Base-by-base conservation (phyloP, 2,797 vertebrate species). In the Euphonia xanthogaster region DNA sequence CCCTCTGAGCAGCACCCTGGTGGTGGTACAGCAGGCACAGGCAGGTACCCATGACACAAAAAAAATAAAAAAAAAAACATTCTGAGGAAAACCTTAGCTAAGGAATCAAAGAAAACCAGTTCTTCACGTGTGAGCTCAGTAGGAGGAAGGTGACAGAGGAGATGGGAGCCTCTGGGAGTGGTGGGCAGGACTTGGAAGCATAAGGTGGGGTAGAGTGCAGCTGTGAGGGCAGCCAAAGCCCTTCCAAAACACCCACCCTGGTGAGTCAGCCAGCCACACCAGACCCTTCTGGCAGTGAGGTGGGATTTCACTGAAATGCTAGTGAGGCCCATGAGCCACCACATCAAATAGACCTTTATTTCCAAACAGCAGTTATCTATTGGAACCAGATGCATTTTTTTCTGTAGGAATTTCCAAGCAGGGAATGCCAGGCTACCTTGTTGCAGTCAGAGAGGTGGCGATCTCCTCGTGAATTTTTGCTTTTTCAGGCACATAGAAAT, bases 1-100 rank as follows among this genome's bases (percentile, higher is more conserved):
- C 31, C 27, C 53, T 88, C 63, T 0, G 0, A 86, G 65, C 6
- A 1, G 39, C 8, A 24, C 18, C 45, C 35, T 0, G 2, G 1
- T 0, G 2, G 21, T 3, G 7, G 12, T 10, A 11, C 0, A 2
- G 18, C 3, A 2, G 15, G 8, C 6, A 1, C 4, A 6, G 21
- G 10, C 14, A 24, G 2, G 39, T 53, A 31, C 24, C 39, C 62
- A 33, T 0, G 4, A 5, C 40, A 51, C 35, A 51, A 50, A 33
- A 40, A 39, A 12, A 2, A 0, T 23, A 9, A 51, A 50, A 33
- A 40, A 39, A 12, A 2, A 0, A 33, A 9, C 6, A 18, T 45
- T 58, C 22, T 75, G 5, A 7, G 62, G 55, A 62, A 84, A 93
- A 70, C 44, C 35, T 20, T 48, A 33, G 40, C 9, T 73, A n/a